phyloP scores from a whole-genome alignment of 2,113 vertebrate genomes.

The Natator depressus region DNA sequence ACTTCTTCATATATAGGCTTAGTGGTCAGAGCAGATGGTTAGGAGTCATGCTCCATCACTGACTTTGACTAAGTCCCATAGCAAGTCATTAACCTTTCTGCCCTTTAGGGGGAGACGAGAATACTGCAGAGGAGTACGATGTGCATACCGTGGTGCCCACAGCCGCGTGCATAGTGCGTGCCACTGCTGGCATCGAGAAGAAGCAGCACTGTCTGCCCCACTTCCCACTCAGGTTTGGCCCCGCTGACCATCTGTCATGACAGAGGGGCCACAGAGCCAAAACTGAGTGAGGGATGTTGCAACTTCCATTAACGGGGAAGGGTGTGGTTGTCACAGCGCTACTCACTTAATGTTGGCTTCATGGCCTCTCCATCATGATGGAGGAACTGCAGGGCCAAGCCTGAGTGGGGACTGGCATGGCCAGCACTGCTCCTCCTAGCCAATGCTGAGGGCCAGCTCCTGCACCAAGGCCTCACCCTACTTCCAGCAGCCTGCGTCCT shows the following conservation, averaged over 20 bases:
- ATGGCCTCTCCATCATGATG: neutral
- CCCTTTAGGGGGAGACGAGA: neutral
- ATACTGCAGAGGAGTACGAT: neutral
- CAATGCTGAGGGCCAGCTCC: neutral
- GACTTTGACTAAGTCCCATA: neutral
- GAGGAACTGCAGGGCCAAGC: neutral
- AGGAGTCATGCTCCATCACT: neutral
- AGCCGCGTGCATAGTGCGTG: accelerated
- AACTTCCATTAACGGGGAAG: too few species aligned
- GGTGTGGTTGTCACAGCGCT: too few species aligned
- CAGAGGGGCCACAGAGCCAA: too few species aligned
- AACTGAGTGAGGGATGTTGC: too few species aligned
- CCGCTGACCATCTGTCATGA: too few species aligned
- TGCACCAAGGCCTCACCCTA: neutral
- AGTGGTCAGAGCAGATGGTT: neutral
- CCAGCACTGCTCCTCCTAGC: neutral
- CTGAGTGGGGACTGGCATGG: neutral
- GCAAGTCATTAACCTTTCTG: neutral
- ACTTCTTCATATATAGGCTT: neutral
- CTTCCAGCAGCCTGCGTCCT: neutral
- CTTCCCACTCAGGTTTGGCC: neutral
- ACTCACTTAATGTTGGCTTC: too few species aligned
- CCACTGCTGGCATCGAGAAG: neutral
- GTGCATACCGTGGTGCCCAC: neutral
- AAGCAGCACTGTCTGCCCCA: neutral